A percentile compares a stretch with the other conserved stretches of the same genome.
These are phyloP conservation scores for Ennomos erosarius DNA, from an alignment of 2,888 invertebrate species.

Conservation along the genomic window DNA sequence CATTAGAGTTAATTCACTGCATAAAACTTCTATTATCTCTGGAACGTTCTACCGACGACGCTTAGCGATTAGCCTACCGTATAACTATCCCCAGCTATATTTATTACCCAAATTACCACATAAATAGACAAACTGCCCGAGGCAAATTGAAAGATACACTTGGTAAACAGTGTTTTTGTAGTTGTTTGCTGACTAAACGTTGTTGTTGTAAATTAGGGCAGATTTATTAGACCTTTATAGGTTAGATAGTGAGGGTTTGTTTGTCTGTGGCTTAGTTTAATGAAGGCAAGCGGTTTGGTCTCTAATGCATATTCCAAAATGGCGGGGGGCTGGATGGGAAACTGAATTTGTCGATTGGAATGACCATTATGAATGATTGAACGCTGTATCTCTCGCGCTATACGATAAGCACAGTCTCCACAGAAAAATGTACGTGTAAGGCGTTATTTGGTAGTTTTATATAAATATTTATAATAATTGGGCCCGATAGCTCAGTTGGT, in stretches of 20 bases:
- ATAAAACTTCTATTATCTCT: neutral
- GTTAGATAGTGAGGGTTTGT: neutral
- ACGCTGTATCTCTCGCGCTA: no score
- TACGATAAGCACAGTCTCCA: no score
- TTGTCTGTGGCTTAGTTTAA: neutral
- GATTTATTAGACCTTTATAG: constrained; percentile 1
- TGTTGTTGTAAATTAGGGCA: constrained; percentile 5
- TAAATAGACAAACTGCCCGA: constrained; percentile 30
- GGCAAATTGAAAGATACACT: constrained; percentile 37
- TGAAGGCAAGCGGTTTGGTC: neutral
- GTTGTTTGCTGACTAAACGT: constrained; percentile 4
- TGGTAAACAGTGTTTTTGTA: constrained; percentile 12
- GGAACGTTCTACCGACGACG: constrained; percentile 7
- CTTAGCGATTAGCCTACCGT: constrained; percentile 19
- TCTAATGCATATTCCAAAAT: no score
- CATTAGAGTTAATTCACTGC: neutral
- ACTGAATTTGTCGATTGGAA: no score
- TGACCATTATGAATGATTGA: no score
- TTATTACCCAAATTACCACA: constrained; percentile 32
- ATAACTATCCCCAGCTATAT: constrained; percentile 15
- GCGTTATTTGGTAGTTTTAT: no score
- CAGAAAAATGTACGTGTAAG: no score
- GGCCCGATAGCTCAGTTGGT: no score
- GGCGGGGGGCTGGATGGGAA: no score
- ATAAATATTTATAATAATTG: no score